phyloP scores from a whole-genome alignment of 2,797 vertebrate genomes.

The Spinus pinus region DNA sequence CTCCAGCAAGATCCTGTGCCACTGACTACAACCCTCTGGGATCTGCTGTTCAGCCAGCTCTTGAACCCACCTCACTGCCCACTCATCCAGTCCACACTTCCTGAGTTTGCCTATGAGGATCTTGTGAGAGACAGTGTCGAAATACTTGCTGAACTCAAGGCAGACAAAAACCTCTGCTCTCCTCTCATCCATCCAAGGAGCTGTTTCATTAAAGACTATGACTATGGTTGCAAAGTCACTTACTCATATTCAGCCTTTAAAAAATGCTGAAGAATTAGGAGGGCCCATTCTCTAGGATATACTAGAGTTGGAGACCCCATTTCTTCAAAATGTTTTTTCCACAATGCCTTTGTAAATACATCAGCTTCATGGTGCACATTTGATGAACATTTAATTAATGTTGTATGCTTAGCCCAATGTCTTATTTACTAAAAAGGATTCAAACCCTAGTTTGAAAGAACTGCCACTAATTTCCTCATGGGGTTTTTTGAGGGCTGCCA shows the following conservation, averaged over 20 bases:
- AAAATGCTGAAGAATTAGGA: background rate
- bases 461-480: background rate
- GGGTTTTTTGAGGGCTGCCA: background rate
- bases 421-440: background rate
- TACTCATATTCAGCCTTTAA: background rate
- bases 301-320: background rate
- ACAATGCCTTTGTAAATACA: background rate
- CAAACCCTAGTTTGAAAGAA: background rate
- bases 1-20: background rate
- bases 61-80: background rate
- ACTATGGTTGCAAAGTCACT: background rate
- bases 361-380: background rate
- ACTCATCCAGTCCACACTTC: background rate
- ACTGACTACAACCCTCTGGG: background rate
- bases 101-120: background rate
- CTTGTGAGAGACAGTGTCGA: rapidly evolving
- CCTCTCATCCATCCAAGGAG: background rate
- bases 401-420: background rate
- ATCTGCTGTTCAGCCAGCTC: background rate
- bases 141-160: background rate
- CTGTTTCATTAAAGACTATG: background rate
- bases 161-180: background rate
- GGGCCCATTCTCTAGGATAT: background rate
- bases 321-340: background rate
- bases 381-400: background rate